Base-by-base conservation (phyloP, 2,797 vertebrate species). In the Acropternis orthonyx region DNA sequence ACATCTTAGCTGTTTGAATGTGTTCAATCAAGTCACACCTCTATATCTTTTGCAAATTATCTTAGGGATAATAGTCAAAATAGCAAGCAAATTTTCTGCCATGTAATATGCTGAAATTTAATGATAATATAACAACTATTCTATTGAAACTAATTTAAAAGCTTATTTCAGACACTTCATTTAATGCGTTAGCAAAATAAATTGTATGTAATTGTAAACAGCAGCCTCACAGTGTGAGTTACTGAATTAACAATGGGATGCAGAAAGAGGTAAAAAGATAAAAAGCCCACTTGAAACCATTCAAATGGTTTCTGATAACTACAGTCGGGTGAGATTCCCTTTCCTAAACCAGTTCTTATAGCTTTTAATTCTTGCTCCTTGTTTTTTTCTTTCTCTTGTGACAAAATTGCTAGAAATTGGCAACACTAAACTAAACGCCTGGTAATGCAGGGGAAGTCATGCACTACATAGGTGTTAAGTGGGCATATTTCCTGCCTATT, bases 181-280 rank as follows among this genome's bases (percentile, higher is more conserved):
- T 96, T 94, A 95, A 76, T 71, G 79, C 76, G 49, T 84, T 95
- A 96, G 81, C 72, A 96, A 96, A 97, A 96, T 89, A 84, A 93
- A 94, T 89, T 85, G 63, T 87, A 52, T 78, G 66, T 71, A 92
- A 88, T 88, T 88, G 83, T 95, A 92, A 96, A 95, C 72, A 96
- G 79, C 85, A 84, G 72, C 65, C 46, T 93, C 22, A 9, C 75
- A 92, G 52, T 88, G 80, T 74, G 88, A 77, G 36, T 87, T 93
- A 89, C 62, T 62, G 83, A 90, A 87, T 89, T 90, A 94, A 90
- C 92, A 83, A 73, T 39, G 63, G 75, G 39, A 74, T 79, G 46
- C 36, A 66, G 78, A 62, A 91, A 95, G 66, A 78, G 39, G 4
- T 28, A 83, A 85, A 95, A 93, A 74, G 59, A 75, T 74, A 92